Evolutionary conservation across 2,113 vertebrate genomes (phyloP).

Genomic region (Crocuta crocuta): DNA sequence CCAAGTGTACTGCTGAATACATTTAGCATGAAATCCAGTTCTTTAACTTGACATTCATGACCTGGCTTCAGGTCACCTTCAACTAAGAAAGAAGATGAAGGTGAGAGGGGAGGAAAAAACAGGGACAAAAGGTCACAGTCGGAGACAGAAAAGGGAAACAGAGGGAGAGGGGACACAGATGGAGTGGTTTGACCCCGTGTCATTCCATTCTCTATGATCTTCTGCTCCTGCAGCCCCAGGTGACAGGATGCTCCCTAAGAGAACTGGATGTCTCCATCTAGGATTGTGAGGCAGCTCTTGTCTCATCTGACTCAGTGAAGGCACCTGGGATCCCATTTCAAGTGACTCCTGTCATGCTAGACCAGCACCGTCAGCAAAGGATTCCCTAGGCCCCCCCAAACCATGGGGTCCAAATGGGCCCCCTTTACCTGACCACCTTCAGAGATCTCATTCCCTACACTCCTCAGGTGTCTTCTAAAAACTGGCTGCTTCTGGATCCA

Average conservation of each 20-base stretch:
- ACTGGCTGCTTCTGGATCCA: not conserved
- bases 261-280: not conserved
- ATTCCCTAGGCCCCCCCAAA: not conserved
- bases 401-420: not conserved
- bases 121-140: not conserved
- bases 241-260: not conserved
- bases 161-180: not conserved
- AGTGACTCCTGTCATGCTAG: not conserved
- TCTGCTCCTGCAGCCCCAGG: not conserved
- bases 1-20: not conserved
- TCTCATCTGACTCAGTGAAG: not conserved
- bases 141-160: not conserved
- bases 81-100: not conserved
- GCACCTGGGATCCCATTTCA: not conserved
- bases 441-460: not conserved
- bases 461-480: not conserved
- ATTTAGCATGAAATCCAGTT: conserved; percentile 19
- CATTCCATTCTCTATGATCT: not conserved
- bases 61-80: not conserved
- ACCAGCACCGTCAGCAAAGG: not conserved
- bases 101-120: not conserved
- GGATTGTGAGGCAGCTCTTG: not conserved
- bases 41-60: not conserved
- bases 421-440: not conserved
- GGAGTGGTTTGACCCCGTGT: not conserved